Evolutionary conservation across 2,113 vertebrate species (phyloP), one percentile per base, ranked within the genome.

Genomic region (Ciconia boyciana): DNA sequence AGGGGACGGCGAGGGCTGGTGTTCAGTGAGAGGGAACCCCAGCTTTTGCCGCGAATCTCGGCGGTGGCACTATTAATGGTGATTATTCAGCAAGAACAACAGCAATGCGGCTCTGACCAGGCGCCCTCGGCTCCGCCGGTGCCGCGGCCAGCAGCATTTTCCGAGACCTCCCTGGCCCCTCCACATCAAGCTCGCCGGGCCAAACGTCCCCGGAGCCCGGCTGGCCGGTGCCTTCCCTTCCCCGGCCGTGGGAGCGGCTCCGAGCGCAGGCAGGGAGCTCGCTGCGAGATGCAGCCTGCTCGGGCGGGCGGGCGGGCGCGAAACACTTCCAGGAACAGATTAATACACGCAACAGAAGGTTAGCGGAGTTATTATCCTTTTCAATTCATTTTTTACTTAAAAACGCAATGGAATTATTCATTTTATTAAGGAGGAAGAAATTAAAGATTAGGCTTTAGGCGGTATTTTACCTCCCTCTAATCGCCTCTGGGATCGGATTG

Each of bases 371-470:
- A 96, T 94, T 94, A 91, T 91, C 78, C 84, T 93, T 98, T 93
- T 46, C 82, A 94, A 94, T 95, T 94, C 75, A 84, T 94, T 96
- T 96, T 95, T 96, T 89, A 89, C 83, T 76, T 96, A 95, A 90
- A 89, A 90, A 94, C 72, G 58, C 93, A 95, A 94, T 39, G 83
- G 94, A 96, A 96, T 96, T 96, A 96, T 71, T 64, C 86, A 13
- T 94, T 94, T 93, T 97, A 94, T 90, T 97, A 95, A 93, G 78
- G 90, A 93, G 93, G 69, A 94, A 97, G 80, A 92, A 93, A 96
- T 94, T 70, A 95, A 97, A 97, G 75, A 92, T 93, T 96, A 95
- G 87, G 82, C 66, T 85, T 94, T 95, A 95, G 57, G 89, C 93
- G 24, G 70, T 86, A 80, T 96, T 90, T 94, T 95, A 87, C 86